A percentile compares a stretch with the other conserved stretches of the same genome.
phyloP scores from a whole-genome alignment of 2,797 vertebrate genomes.

The Ceryle rudis region DNA sequence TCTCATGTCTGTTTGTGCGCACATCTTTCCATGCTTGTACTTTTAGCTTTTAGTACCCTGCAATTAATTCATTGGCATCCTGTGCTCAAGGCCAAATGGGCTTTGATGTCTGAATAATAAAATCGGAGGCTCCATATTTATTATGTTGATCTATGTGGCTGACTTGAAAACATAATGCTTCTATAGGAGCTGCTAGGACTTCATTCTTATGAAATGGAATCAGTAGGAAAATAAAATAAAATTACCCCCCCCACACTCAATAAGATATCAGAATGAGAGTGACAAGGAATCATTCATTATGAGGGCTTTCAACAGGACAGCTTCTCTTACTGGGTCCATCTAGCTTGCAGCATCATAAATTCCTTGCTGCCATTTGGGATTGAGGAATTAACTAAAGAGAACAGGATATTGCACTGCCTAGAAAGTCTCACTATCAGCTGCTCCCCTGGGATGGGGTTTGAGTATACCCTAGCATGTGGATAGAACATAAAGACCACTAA shows the following conservation, averaged over 20 bases:
- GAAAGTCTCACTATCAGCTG: background rate
- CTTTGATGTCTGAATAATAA: background rate
- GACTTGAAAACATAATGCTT: background rate
- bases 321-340: background rate
- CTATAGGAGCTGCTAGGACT: background rate
- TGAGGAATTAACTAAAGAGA: background rate
- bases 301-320: background rate
- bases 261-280: background rate
- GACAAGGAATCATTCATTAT: background rate
- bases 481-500: background rate
- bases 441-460: rapidly evolving
- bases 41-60: background rate
- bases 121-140: background rate
- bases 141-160: background rate
- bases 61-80: background rate
- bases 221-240: background rate
- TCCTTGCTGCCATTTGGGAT: background rate
- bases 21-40: background rate
- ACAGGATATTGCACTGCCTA: background rate
- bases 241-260: background rate
- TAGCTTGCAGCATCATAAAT: rapidly evolving
- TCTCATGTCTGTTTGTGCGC: background rate
- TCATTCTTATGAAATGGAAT: background rate
- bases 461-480: too few relatives aligned
- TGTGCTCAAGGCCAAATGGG: background rate